Evolutionary conservation across 2,797 vertebrate species (phyloP).

Genomic region (Ctenopoma multispine): DNA sequence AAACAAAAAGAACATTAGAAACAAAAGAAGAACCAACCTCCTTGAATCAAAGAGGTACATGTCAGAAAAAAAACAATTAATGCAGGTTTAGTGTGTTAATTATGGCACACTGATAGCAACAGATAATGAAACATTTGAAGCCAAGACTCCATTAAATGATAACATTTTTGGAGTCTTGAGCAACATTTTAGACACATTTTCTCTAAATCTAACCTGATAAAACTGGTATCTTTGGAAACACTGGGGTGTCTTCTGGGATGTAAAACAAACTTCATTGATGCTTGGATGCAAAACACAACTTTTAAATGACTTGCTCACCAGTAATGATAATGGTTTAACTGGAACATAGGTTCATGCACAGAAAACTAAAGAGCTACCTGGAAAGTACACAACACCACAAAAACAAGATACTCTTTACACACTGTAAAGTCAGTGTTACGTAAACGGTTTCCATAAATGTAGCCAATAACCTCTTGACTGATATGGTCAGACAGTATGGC

Average conservation of each 20-base stretch:
- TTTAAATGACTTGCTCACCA: neutral
- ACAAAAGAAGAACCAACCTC: no score
- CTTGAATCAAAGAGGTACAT: no score
- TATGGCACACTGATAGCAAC: no score
- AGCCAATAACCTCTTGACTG: constrained; percentile 23
- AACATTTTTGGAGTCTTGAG: no score
- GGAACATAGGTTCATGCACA: neutral
- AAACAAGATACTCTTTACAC: neutral
- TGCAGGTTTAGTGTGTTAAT: no score
- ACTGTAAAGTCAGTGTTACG: neutral
- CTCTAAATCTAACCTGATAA: neutral
- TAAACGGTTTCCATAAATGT: constrained; percentile 16
- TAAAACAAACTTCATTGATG: neutral
- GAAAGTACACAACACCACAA: neutral
- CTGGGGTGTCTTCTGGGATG: no score
- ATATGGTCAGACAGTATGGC: constrained; percentile 32
- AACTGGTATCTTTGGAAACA: neutral
- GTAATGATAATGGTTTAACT: neutral
- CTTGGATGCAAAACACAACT: neutral
- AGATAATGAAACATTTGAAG: no score
- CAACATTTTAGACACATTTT: neutral
- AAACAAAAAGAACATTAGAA: no score
- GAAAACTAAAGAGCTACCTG: constrained; percentile 1
- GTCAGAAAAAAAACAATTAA: no score
- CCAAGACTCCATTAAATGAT: no score